These are phyloP conservation scores for Leptinotarsa haldemani DNA, from an alignment of 2,888 invertebrate species.

Conservation along the genomic window DNA sequence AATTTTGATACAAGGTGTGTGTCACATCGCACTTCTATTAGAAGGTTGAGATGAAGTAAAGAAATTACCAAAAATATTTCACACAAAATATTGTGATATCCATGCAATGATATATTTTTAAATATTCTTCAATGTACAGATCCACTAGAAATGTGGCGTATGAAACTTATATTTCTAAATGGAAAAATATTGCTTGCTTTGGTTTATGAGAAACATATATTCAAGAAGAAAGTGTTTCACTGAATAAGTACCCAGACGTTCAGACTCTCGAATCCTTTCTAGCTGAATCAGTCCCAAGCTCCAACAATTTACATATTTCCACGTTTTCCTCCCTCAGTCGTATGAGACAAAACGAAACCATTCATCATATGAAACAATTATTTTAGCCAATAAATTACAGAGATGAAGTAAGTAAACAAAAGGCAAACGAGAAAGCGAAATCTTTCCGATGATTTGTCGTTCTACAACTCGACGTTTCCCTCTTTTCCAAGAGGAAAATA, in stretches of 20 bases:
- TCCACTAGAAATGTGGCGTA: no score
- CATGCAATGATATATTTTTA: no score
- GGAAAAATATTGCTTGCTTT: no score
- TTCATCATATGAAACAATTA: constrained; percentile 15
- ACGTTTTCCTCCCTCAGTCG: background rate
- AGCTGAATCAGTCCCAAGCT: background rate
- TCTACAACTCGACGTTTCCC: background rate
- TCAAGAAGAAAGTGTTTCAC: no score
- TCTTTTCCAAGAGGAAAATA: background rate
- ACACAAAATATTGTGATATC: no score
- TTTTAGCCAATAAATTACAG: constrained; percentile 4
- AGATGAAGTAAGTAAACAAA: constrained; percentile 16
- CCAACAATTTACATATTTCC: constrained; percentile 7
- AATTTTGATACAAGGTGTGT: no score
- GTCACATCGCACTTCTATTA: no score
- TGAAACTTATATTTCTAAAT: no score
- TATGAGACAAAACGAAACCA: background rate
- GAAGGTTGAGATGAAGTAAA: no score
- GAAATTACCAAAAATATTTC: no score
- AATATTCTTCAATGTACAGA: no score
- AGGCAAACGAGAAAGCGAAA: constrained; percentile 11
- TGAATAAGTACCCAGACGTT: background rate
- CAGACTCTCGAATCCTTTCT: background rate
- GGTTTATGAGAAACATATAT: no score
- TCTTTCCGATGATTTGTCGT: constrained; percentile 10